Evolutionary conservation across 1,140 invertebrate species (phyloP).

Genomic region (Pseudomyrmex concolor): DNA sequence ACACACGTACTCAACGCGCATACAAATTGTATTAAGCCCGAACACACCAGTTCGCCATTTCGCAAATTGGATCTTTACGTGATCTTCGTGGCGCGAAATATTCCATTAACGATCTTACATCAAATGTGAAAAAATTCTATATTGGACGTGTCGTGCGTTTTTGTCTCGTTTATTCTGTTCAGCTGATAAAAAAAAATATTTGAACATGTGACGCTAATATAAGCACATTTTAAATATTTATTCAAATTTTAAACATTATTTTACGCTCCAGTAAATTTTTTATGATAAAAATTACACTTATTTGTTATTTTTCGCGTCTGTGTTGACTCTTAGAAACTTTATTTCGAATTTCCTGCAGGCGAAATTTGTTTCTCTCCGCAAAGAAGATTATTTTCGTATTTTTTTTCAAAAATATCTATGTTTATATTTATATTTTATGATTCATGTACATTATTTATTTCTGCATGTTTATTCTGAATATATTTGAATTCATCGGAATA

Average conservation of each 20-base stretch:
- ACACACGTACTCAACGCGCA: constrained; percentile 1
- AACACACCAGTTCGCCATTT: neutral
- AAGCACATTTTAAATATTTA: too few species aligned
- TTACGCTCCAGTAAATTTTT: too few species aligned
- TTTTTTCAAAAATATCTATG: neutral
- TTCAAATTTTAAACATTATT: too few species aligned
- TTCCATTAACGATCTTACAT: neutral
- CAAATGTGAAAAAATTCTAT: neutral
- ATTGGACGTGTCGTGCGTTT: neutral
- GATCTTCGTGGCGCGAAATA: neutral
- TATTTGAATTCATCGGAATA: neutral
- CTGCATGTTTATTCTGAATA: neutral
- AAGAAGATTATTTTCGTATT: neutral
- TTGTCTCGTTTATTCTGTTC: neutral
- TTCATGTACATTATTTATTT: constrained; percentile 5
- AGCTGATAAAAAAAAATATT: neutral
- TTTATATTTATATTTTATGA: neutral
- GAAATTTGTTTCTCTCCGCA: too few species aligned
- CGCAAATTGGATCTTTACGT: neutral
- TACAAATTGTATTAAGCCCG: neutral
- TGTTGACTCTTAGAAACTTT: too few species aligned
- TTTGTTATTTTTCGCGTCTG: too few species aligned
- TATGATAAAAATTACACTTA: too few species aligned
- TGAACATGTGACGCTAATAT: too few species aligned
- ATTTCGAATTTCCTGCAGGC: too few species aligned